Evolutionary conservation across 2,888 invertebrate species (phyloP), one percentile per base, ranked within the genome.

Genomic region (Phengaris arion): DNA sequence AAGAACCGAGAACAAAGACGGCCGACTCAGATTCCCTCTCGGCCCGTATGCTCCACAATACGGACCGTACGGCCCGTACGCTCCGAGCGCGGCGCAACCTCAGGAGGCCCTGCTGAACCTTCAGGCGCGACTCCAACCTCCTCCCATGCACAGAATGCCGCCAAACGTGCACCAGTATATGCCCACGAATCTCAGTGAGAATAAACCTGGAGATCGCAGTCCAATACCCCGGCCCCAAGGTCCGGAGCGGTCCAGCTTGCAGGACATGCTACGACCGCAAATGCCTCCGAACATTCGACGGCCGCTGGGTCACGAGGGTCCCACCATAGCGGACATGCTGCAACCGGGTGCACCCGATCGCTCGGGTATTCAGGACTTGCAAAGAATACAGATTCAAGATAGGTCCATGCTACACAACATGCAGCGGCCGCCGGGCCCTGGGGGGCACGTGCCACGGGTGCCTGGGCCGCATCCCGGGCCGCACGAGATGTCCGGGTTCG

Each of bases 21-120:
- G 94, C 0, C 84, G 88, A 64, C 90, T 88, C 81, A 85, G 89
- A 12, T 92, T 83, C 79, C 94, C 94, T 54, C 87, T 92, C 4
- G 94, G 94, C 0, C 94, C 94, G 0, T 94, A 94, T 83, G 94
- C 94, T 72, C 94, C 94, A 0, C 92, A 91, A 78, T 93, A 91
- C 81, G 90, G 88, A 0, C 89, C 92, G 0, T 92, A 92, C 83
- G 90, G 91, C 0, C 93, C 93, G 0, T 93, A 92, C 83, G 92
- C 91, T 69, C 92, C 91, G 73, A 80, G 78, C 70, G 79, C 77
- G 74, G 78, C 78, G 6, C 79, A 77, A 74, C 76, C 80, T 45
- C 79, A 76, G 12, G 78, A 77, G 9, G 74, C 77, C 7, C 76
- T 78, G 68, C 76, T 78, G 15, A 78, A 76, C 59, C 76, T 79